These are phyloP conservation scores for Avahi laniger DNA, from an alignment of 2,797 vertebrate species.

Conservation along the genomic window DNA sequence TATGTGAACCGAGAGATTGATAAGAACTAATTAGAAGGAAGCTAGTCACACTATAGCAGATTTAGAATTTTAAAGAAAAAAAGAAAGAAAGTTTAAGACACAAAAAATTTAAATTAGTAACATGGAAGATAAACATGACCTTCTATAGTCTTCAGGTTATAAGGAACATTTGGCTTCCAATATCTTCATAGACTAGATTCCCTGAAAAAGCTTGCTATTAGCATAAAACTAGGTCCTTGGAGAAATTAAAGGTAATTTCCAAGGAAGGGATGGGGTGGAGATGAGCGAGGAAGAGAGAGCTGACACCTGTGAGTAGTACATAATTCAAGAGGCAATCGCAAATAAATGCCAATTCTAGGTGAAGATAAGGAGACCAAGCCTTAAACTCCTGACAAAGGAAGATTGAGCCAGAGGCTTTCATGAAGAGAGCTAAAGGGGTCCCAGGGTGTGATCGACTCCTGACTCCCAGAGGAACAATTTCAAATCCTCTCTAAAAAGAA, in stretches of 20 bases:
- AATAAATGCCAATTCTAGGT: neutral
- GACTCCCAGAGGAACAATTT: neutral
- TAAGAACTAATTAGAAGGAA: neutral
- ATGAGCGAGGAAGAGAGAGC: neutral
- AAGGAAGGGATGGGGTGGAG: neutral
- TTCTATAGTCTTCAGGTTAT: neutral
- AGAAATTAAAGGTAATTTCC: neutral
- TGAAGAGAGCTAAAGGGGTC: neutral
- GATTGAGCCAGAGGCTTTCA: neutral
- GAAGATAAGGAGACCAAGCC: neutral
- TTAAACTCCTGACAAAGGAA: neutral
- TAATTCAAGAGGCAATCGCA: neutral
- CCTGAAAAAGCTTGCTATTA: neutral
- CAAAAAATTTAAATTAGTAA: neutral
- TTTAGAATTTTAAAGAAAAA: neutral
- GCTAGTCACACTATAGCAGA: neutral
- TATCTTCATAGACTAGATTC: neutral
- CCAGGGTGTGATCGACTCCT: neutral
- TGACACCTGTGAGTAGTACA: neutral
- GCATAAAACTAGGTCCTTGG: neutral
- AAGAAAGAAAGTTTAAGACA: neutral
- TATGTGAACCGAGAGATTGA: neutral
- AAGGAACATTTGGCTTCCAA: neutral
- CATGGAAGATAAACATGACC: neutral
- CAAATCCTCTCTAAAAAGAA: neutral